Evolutionary conservation across 2,113 vertebrate species (phyloP).

Genomic region (Aix galericulata): DNA sequence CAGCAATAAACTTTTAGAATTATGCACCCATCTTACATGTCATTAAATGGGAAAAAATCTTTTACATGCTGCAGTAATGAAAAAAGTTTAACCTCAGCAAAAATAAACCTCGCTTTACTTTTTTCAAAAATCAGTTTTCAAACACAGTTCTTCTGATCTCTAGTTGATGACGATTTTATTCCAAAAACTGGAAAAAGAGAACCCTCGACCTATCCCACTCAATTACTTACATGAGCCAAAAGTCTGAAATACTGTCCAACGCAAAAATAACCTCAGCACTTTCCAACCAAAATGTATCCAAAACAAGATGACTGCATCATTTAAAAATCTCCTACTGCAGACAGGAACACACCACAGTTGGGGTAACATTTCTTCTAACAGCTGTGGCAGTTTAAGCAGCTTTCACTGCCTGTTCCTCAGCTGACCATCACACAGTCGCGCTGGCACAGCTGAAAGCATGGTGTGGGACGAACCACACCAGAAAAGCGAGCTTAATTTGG

Average conservation of each 20-base stretch:
- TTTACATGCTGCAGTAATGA: neutral
- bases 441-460: too few species aligned
- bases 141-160: neutral
- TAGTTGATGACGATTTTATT: neutral
- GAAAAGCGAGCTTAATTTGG: neutral
- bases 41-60: neutral
- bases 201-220: neutral
- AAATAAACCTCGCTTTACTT: neutral
- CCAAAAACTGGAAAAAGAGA: neutral
- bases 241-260: neutral
- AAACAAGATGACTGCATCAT: neutral
- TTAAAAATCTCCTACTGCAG: neutral
- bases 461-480: neutral
- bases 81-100: neutral
- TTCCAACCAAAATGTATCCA: neutral
- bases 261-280: neutral
- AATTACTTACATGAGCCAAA: neutral
- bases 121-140: neutral
- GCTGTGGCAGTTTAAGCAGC: neutral
- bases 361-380: neutral
- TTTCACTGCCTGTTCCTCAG: neutral
- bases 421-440: too few species aligned
- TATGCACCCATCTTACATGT: neutral
- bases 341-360: neutral
- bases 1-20: neutral